Conservation (phyloP, 2,113 vertebrate species). For the Malurus cyaneus region DNA sequence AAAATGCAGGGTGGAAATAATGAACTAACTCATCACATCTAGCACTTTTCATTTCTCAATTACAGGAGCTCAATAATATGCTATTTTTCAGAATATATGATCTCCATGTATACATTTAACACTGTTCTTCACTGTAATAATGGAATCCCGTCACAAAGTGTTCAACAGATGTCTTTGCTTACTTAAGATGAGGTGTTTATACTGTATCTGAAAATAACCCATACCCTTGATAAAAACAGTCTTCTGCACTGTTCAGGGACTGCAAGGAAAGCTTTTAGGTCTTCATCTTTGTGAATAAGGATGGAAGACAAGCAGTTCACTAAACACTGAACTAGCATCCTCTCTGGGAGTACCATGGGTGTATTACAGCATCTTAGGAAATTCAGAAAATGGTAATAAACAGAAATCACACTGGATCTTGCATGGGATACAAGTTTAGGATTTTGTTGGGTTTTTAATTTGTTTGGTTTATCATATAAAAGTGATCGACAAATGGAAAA, state of each 20-base stretch:
- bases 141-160: background rate
- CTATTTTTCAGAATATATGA: background rate
- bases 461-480: background rate
- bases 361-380: background rate
- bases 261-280: background rate
- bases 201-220: background rate
- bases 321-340: background rate
- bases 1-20: slow-evolving; percentile 1
- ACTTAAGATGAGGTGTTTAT: slow-evolving; percentile 10
- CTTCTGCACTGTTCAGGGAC: background rate
- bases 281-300: background rate
- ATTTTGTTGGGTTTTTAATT: background rate
- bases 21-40: slow-evolving; percentile 33
- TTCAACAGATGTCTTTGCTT: slow-evolving; percentile 35
- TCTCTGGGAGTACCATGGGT: background rate
- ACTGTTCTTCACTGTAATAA: background rate
- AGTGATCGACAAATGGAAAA: background rate
- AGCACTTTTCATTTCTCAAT: slow-evolving; percentile 13
- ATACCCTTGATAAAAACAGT: background rate
- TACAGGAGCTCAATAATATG: background rate
- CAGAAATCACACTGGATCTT: background rate
- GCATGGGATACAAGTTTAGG: background rate
- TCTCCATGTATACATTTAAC: background rate
- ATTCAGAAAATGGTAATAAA: background rate
- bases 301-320: background rate